phyloP scores from a whole-genome alignment of 2,797 vertebrate species.

The Sebastolobus alascanus region DNA sequence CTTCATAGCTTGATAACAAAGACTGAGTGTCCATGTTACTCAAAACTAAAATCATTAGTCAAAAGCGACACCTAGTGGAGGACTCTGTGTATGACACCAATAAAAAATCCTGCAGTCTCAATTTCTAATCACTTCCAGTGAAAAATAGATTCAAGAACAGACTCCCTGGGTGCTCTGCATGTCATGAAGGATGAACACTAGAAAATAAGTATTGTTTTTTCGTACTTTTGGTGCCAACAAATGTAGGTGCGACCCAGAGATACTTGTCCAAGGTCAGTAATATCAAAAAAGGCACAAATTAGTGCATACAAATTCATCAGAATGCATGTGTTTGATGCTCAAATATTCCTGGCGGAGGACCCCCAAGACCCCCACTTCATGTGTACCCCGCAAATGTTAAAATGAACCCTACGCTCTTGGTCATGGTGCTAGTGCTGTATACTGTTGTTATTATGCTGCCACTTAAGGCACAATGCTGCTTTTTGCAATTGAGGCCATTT shows the following conservation, averaged over 20 bases:
- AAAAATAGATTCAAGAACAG: background rate
- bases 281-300: no score
- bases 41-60: background rate
- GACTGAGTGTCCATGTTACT: background rate
- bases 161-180: background rate
- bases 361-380: fast-evolving
- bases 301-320: no score
- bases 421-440: no score
- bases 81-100: no score
- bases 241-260: background rate
- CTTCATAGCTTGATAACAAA: background rate
- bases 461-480: no score
- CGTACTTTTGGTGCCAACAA: background rate
- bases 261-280: background rate
- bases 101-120: background rate
- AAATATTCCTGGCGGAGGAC: no score
- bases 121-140: background rate
- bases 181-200: background rate
- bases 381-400: no score
- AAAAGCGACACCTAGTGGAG: background rate
- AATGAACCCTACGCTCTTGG: no score
- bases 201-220: background rate
- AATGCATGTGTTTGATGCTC: no score
- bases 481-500: no score
- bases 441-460: no score